Base-by-base conservation (phyloP, 2,888 invertebrate genomes). In the Onchidella celtica region DNA sequence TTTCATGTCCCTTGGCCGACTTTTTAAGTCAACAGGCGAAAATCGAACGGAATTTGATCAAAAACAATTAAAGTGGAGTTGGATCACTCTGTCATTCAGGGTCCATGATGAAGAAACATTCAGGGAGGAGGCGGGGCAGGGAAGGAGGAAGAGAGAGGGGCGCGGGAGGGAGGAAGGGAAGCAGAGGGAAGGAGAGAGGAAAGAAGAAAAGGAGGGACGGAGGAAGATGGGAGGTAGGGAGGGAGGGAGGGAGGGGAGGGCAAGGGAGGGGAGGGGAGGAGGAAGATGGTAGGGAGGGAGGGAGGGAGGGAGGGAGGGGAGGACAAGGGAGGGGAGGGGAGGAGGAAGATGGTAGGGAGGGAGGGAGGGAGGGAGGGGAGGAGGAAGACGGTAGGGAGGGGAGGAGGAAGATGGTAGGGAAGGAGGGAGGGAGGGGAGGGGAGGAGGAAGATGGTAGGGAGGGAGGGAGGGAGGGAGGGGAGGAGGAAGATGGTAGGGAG, bases 41-140 rank as follows among this genome's bases (percentile, higher is more conserved):
- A n/a, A n/a, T n/a, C n/a, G n/a, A n/a, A n/a, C n/a, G n/a, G n/a
- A n/a, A n/a, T n/a, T n/a, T n/a, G n/a, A n/a, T n/a, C n/a, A n/a
- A n/a, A n/a, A n/a, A n/a, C n/a, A n/a, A n/a, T n/a, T n/a, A n/a
- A n/a, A n/a, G n/a, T n/a, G n/a, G n/a, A n/a, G n/a, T n/a, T n/a
- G n/a, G n/a, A n/a, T n/a, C n/a, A n/a, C n/a, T n/a, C n/a, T n/a
- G n/a, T n/a, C n/a, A n/a, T n/a, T n/a, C n/a, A n/a, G n/a, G n/a
- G n/a, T n/a, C n/a, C n/a, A n/a, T n/a, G n/a, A n/a, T n/a, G n/a
- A n/a, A n/a, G n/a, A n/a, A n/a, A n/a, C n/a, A n/a, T n/a, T n/a
- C 27, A 14, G 27, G 40, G 27, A 38, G 70, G 34, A 34, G 27
- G 73, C 27, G 73, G n/a, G 57, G 36, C 24, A 73, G 73, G 36